Evolutionary conservation across 2,113 vertebrate species (phyloP), one percentile per base, ranked within the genome.

Genomic region (Coracopsis vasa): DNA sequence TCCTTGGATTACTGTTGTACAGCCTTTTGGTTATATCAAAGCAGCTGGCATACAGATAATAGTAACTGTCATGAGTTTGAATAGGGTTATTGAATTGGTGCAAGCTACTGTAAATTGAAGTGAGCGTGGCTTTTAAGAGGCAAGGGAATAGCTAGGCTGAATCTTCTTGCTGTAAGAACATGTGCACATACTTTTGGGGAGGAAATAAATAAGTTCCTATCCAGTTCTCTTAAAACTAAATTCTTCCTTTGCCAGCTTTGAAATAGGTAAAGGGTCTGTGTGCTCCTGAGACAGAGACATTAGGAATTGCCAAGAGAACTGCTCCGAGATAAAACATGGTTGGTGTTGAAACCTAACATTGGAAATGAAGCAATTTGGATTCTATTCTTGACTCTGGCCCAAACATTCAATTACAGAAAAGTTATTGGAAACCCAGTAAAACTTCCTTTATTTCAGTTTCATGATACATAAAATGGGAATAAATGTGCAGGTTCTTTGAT

Each of bases 281-380:
- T 8, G 8, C 37, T 86, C 41, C 50, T 27, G 75, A 13, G 54
- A 60, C 33, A 25, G 72, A 51, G 25, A 13, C 0, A 0, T 66
- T 18, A 17, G n/a, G 16, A 27, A 73, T 45, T 80, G 87, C 62
- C 60, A 18, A 7, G 84, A 70, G 81, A 91, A 31, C 62, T 14
- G 31, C 78, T 90, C 78, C 1, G 27, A 86, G 75, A 67, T 42
- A 82, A 67, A 93, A 39, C 51, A 29, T 35, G n/a, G 12, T 58
- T 16, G 44, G 37, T 66, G n/a, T 27, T 74, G 66, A 79, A 86
- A 62, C 14, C 44, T 73, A 47, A 8, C 4, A 0, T 14, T 70
- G 88, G 71, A 90, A 93, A 96, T 83, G 83, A 95, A 94, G 89
- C 73, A 42, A 60, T 94, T 93, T 93, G 67, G 64, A 90, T 90